Evolutionary conservation across 2,888 invertebrate species (phyloP), one percentile per base, ranked within the genome.

Genomic region (Himalopsyche anomala): DNA sequence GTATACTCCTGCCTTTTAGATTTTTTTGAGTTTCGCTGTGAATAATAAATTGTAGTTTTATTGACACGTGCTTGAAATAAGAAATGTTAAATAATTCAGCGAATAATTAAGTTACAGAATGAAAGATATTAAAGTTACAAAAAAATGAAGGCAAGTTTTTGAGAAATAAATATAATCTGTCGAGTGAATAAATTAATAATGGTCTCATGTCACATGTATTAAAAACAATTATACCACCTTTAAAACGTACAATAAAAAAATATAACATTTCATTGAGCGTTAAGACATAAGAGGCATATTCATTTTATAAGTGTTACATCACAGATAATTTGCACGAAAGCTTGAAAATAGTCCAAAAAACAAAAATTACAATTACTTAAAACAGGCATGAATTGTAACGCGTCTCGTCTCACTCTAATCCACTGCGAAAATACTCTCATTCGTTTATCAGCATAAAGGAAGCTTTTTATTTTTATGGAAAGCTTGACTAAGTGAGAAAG

Each of bases 261-360:
- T 19, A 62, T 11, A 62, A 62, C 4, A n/a, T n/a, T 28, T 1
- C 9, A 19, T 19, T 62, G 19, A 62, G 15, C 28, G 28, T 62
- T 19, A 62, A 8, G 8, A 62, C 62, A 62, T 62, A 62, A 28
- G 19, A 62, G 62, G 19, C 62, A 62, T 62, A 9, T 28, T 19
- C 62, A 62, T 62, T 62, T 62, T 6, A 62, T 62, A 62, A 62
- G 62, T 62, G 62, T 62, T 62, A 62, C 62, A 62, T 62, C 62
- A 62, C 62, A 19, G 62, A 62, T 62, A 62, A 62, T 62, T 62
- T 19, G 62, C 15, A 62, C 62, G 62, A 62, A 62, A 62, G 62
- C 62, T 62, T n/a, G 28, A 62, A 56, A 19, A 62, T 62, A 62
- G 8, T 9, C 62, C 11, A 19, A 62, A 62, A 62, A 62, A 62